Evolutionary conservation across 2,888 invertebrate species (phyloP), one percentile per base, ranked within the genome.

Genomic region (Tenthredo notha): DNA sequence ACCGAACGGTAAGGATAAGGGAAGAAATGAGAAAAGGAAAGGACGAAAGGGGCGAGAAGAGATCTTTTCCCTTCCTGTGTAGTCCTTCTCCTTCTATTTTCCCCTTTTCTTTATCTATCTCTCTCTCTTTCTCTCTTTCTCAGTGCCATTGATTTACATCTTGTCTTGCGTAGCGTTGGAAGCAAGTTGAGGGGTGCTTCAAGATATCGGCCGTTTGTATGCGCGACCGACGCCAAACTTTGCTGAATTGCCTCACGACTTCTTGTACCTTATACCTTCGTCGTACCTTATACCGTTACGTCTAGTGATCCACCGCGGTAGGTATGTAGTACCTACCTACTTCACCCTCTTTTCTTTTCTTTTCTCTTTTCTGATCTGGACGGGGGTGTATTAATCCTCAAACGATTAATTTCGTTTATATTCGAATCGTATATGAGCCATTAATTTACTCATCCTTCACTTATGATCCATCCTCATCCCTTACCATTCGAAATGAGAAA

Each of bases 211-310:
- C 91, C 92, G 92, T 93, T 93, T 93, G 92, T 93, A 92, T 92
- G 92, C 92, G 91, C 91, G 91, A 89, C 91, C 91, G 90, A 91
- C 89, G 90, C 91, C 91, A 92, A 92, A 93, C 92, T 93, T 93
- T 92, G 92, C 92, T 91, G 92, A 92, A 93, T 93, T 92, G 92
- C 92, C 90, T 91, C 91, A 91, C 91, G 92, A 92, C 92, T 92
- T 90, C 91, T 92, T 92, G 91, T 74, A 72, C 80, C 85, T 61
- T 74, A 74, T 74, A 74, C 72, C 72, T 74, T 43, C 90, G 89
- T 89, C 90, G 88, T 80, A 40, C 80, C 80, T 80, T 80, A 80
- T 61, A 80, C 58, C 80, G 40, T 58, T 61, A 37, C 80, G 61
- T 40, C 54, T 77, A 15, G 80, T 80, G 58, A 80, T 80, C 61